A percentile compares a stretch with the other conserved stretches of the same genome.
These are phyloP conservation scores for Drosophila jambulina DNA, from an alignment of 1,140 invertebrate species.

Conservation along the genomic window DNA sequence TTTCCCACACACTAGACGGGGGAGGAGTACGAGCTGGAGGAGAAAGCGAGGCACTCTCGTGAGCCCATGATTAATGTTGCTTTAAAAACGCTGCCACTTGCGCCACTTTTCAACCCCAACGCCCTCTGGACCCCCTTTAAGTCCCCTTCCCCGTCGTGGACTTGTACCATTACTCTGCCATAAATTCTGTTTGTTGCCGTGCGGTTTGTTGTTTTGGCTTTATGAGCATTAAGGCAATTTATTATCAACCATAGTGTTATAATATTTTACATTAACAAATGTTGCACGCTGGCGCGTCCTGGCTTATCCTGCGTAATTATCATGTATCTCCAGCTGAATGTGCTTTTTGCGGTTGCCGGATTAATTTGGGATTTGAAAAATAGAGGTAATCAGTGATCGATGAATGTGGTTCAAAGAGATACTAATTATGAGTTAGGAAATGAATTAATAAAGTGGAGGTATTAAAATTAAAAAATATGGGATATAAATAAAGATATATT, in stretches of 20 bases:
- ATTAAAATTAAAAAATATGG: not conserved
- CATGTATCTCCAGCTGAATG: slow-evolving; percentile 32
- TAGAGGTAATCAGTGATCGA: slow-evolving; percentile 6
- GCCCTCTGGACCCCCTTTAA: slow-evolving; percentile 12
- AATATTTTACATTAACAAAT: slow-evolving; percentile 81
- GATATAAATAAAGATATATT: not conserved
- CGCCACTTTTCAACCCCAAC: slow-evolving; percentile 47
- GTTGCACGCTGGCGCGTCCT: slow-evolving; percentile 9
- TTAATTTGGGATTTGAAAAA: slow-evolving; percentile 9
- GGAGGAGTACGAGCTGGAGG: slow-evolving; percentile 3
- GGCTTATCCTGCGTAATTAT: slow-evolving; percentile 49
- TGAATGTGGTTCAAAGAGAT: not conserved
- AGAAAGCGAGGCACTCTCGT: slow-evolving; percentile 51
- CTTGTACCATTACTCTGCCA: slow-evolving; percentile 53
- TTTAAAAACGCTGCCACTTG: slow-evolving; percentile 77
- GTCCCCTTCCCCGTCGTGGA: slow-evolving; percentile 10
- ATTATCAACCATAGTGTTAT: slow-evolving; percentile 70
- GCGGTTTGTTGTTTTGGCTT: slow-evolving; percentile 66
- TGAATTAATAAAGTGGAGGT: not conserved
- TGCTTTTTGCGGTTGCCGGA: not conserved
- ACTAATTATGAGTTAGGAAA: not conserved
- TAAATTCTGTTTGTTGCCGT: slow-evolving; percentile 67
- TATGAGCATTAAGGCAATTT: slow-evolving; percentile 70
- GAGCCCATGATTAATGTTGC: slow-evolving; percentile 75
- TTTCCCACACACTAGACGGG: slow-evolving; percentile 45